These are phyloP conservation scores for Saguinus imperator DNA, from an alignment of 2,113 vertebrate genomes.

Conservation along the genomic window DNA sequence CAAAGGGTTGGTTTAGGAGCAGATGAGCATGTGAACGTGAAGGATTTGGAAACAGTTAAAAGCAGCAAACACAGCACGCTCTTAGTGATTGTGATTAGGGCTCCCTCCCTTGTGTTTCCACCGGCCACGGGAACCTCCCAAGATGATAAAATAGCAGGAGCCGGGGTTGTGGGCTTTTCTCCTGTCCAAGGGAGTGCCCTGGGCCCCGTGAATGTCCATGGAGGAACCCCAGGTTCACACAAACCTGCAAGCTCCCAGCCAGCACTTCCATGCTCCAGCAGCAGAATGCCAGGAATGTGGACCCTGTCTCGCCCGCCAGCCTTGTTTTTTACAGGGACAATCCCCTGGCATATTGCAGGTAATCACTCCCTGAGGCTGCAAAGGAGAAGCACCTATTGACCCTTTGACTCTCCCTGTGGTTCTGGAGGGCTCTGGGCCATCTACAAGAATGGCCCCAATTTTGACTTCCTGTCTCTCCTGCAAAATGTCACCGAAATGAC, in stretches of 20 bases:
- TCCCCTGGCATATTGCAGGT: not conserved
- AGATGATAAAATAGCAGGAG: not conserved
- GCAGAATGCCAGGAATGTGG: not conserved
- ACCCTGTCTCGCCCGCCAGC: not conserved
- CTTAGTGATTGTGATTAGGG: not conserved
- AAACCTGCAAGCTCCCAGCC: not conserved
- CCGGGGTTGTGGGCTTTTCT: not conserved
- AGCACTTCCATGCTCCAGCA: not conserved
- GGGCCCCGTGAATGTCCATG: not conserved
- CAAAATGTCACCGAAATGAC: not conserved
- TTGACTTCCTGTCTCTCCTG: not conserved
- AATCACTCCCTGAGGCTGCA: not conserved
- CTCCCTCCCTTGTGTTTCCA: not conserved
- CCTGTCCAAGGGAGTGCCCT: no score
- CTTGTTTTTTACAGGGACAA: not conserved
- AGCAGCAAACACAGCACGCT: not conserved
- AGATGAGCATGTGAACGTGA: not conserved
- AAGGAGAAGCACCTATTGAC: slow-evolving; percentile 44
- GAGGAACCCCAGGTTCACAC: not conserved
- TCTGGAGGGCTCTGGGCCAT: not conserved
- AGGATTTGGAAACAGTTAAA: not conserved
- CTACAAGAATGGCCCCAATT: not conserved
- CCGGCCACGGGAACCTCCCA: not conserved
- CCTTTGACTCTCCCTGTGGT: not conserved
- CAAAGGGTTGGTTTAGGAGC: not conserved